Evolutionary conservation across 2,888 invertebrate genomes (phyloP).

Genomic region (Oxytorus armatus): DNA sequence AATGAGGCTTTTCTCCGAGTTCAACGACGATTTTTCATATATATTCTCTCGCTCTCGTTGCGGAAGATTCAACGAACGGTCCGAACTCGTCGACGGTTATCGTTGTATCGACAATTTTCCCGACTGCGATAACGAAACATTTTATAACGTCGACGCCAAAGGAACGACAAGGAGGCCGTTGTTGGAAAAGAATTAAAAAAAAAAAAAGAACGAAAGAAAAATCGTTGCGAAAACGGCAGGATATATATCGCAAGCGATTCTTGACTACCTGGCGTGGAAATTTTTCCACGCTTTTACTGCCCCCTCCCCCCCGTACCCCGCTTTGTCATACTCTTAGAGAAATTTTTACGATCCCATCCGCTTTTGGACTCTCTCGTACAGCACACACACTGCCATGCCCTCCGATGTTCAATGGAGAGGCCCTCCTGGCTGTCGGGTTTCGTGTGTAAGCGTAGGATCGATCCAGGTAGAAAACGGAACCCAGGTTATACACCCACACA

Average conservation of each 20-base stretch:
- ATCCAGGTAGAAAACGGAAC: conserved; percentile 66
- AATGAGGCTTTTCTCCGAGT: not conserved
- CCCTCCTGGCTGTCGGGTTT: conserved; percentile 63
- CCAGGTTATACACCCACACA: conserved; percentile 42
- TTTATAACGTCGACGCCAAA: not conserved
- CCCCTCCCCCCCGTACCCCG: not conserved
- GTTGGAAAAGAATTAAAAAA: too few species aligned
- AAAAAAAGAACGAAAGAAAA: too few species aligned
- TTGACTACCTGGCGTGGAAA: conserved; percentile 16
- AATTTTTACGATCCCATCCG: conserved; percentile 37
- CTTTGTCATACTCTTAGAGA: conserved; percentile 28
- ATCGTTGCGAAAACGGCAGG: conserved; percentile 3
- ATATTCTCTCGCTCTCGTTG: conserved; percentile 1
- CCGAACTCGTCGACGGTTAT: too few species aligned
- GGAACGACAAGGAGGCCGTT: not conserved
- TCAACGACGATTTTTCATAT: not conserved
- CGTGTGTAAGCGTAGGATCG: conserved; percentile 68
- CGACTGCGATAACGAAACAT: conserved; percentile 22
- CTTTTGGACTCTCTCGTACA: conserved; percentile 24
- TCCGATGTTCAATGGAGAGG: conserved; percentile 64
- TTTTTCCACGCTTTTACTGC: not conserved
- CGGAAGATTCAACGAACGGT: conserved; percentile 42
- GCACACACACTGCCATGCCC: conserved; percentile 50
- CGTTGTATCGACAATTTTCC: conserved; percentile 52
- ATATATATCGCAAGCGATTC: not conserved